Evolutionary conservation across 2,113 vertebrate species (phyloP).

Genomic region (Malurus elegans): DNA sequence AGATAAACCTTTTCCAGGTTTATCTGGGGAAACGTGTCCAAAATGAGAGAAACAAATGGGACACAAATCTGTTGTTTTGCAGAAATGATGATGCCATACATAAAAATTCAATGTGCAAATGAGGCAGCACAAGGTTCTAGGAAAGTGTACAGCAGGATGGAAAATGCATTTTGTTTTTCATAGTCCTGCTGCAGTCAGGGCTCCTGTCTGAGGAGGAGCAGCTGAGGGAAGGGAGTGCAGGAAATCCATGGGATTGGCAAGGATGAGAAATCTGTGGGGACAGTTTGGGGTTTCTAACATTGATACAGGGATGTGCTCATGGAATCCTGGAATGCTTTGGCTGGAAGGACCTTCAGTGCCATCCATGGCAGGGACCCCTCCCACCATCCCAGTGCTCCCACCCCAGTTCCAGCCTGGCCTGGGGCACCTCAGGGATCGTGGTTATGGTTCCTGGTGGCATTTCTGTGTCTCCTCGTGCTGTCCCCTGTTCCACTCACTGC

Average conservation of each 20-base stretch:
- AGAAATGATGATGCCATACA: neutral
- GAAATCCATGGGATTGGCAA: neutral
- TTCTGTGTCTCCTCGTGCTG: neutral
- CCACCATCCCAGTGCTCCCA: neutral
- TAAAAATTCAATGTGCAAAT: neutral
- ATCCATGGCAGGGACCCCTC: neutral
- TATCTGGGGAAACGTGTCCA: neutral
- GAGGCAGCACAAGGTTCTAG: neutral
- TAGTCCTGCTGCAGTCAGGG: neutral
- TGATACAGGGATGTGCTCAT: neutral
- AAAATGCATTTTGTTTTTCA: neutral
- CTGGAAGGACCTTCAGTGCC: neutral
- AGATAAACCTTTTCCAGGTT: neutral
- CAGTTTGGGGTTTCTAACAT: rapidly evolving
- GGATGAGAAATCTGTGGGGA: neutral
- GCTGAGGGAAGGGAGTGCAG: neutral
- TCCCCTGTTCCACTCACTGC: neutral
- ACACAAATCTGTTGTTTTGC: neutral
- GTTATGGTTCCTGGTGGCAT: rapidly evolving
- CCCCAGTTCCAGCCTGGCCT: neutral
- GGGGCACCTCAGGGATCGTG: neutral
- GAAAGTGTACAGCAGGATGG: neutral
- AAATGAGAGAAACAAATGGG: neutral
- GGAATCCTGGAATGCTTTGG: neutral
- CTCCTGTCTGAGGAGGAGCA: neutral